A percentile compares a stretch with the other conserved stretches of the same genome.
Evolutionary conservation across 2,888 invertebrate genomes (phyloP).

Genomic region (Pogonocherus hispidulus): DNA sequence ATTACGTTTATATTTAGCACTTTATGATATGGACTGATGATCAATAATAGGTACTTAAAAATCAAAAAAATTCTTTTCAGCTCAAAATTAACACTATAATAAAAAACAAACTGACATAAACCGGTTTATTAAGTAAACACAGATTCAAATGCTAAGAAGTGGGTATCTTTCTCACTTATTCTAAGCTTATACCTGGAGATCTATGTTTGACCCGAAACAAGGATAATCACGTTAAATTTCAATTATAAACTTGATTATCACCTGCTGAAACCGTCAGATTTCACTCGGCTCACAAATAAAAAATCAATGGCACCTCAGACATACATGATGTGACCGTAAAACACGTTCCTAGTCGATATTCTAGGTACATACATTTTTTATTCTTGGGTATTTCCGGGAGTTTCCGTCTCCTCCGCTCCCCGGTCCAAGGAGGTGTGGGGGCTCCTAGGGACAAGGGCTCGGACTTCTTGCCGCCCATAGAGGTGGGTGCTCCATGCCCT

Average conservation of each 20-base stretch:
- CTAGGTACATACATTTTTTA: constrained; percentile 80
- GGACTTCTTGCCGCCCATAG: constrained; percentile 39
- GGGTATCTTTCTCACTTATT: too few relatives aligned
- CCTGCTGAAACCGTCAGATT: background rate
- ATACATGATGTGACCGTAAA: background rate
- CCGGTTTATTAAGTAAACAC: too few relatives aligned
- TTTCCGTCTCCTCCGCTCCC: constrained; percentile 83
- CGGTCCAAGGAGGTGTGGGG: constrained; percentile 53
- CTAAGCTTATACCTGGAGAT: too few relatives aligned
- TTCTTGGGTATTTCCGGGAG: constrained; percentile 92
- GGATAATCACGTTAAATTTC: constrained; percentile 12
- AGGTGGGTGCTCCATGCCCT: constrained; percentile 40
- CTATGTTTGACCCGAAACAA: too few relatives aligned
- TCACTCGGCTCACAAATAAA: background rate
- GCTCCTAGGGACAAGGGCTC: constrained; percentile 41
- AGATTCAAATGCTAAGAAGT: too few relatives aligned
- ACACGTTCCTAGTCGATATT: constrained; percentile 5
- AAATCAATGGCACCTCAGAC: constrained; percentile 26
- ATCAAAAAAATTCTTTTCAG: too few relatives aligned
- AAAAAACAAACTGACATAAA: too few relatives aligned
- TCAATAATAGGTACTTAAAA: too few relatives aligned
- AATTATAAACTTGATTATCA: background rate
- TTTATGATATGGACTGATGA: too few relatives aligned
- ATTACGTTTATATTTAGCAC: too few relatives aligned
- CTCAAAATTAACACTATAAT: too few relatives aligned